Evolutionary conservation across 2,888 invertebrate species (phyloP).

Genomic region (Cordylochernes scorpioides): DNA sequence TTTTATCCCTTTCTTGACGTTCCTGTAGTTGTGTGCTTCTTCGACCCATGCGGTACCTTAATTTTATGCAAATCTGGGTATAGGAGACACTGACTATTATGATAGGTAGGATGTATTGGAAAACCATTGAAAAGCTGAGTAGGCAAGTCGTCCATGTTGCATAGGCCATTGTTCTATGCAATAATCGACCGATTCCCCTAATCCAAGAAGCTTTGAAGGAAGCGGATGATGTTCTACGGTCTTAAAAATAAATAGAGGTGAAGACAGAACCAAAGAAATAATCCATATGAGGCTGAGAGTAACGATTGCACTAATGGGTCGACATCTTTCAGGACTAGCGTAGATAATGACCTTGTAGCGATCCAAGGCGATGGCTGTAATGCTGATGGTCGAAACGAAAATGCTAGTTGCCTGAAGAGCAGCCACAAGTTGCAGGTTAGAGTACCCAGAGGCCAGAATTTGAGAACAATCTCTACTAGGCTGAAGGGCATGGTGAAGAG

Average conservation of each 20-base stretch:
- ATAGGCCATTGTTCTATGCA: slow-evolving; percentile 58
- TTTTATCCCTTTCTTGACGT: slow-evolving; percentile 27
- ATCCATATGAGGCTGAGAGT: slow-evolving; percentile 33
- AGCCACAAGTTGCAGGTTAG: slow-evolving; percentile 46
- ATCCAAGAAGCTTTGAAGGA: too few relatives aligned
- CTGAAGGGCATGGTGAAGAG: slow-evolving; percentile 72
- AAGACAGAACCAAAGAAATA: slow-evolving; percentile 46
- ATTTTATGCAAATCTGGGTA: slow-evolving; percentile 48
- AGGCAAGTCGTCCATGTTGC: slow-evolving; percentile 41
- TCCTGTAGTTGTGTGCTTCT: slow-evolving; percentile 16
- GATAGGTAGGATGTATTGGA: slow-evolving; percentile 58
- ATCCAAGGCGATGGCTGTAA: slow-evolving; percentile 65
- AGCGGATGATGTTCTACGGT: slow-evolving; percentile 29
- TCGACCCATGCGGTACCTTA: slow-evolving; percentile 33
- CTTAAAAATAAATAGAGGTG: slow-evolving; percentile 48
- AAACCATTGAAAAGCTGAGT: slow-evolving; percentile 55
- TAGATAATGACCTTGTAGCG: slow-evolving; percentile 65
- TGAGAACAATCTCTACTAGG: slow-evolving; percentile 52
- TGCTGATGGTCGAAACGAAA: slow-evolving; percentile 74
- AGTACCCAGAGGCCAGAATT: slow-evolving; percentile 45
- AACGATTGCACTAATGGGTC: slow-evolving; percentile 35
- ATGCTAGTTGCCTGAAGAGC: slow-evolving; percentile 66
- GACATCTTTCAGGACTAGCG: slow-evolving; percentile 37
- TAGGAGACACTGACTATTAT: slow-evolving; percentile 54
- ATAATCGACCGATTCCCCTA: slow-evolving; percentile 31